phyloP scores from a whole-genome alignment of 1,140 invertebrate species.

The Scaptodrosophila lebanonensis region DNA sequence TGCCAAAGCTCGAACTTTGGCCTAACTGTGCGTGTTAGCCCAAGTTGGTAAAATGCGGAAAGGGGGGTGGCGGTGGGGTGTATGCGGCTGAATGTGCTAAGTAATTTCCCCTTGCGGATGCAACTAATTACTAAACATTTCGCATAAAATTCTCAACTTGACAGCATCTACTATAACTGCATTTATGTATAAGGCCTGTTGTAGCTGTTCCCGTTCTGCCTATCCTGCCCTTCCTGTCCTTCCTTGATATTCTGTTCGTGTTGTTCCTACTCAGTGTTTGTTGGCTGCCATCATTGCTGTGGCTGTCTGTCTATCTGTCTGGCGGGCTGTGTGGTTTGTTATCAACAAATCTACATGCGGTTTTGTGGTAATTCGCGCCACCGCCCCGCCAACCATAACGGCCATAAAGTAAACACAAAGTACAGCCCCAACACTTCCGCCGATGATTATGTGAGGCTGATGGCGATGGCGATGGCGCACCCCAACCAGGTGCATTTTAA shows the following conservation, averaged over 20 bases:
- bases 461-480: too few species aligned
- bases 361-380: conserved; percentile 58
- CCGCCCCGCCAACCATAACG: conserved; percentile 23
- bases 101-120: conserved; percentile 72
- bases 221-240: too few species aligned
- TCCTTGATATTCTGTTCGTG: too few species aligned
- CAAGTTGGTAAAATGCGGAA: neutral
- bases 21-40: conserved; percentile 15
- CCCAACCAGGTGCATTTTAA: too few species aligned
- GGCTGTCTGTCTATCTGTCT: conserved; percentile 4
- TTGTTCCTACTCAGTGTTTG: too few species aligned
- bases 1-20: conserved; percentile 51
- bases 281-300: neutral
- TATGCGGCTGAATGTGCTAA: conserved; percentile 53
- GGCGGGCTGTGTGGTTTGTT: conserved; percentile 42
- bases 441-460: conserved; percentile 30
- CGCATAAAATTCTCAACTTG: conserved; percentile 73
- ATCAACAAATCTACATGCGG: conserved; percentile 71
- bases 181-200: neutral
- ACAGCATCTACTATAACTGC: conserved; percentile 68
- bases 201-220: neutral
- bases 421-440: conserved; percentile 51
- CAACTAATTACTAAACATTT: conserved; percentile 76
- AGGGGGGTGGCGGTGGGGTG: neutral
- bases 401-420: conserved; percentile 49